Base-by-base conservation (phyloP, 2,797 vertebrate genomes). In the Mionectes olivaceus region DNA sequence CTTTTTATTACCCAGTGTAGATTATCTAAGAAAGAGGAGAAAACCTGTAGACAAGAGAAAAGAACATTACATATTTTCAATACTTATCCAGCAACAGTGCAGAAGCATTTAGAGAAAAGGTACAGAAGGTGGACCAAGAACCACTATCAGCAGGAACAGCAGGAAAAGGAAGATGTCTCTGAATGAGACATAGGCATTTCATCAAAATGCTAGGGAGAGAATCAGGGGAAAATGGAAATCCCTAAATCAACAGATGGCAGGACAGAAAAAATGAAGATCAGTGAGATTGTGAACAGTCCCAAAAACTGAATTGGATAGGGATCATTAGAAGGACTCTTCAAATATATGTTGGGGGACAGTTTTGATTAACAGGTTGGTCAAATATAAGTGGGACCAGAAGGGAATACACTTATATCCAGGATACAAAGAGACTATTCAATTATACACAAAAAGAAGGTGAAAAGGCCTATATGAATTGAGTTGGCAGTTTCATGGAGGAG, bases 1-100 rank as follows among this genome's bases (percentile, higher is more conserved):
- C 11, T 90, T 95, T 64, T 92, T 57, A 55, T 96, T 95, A 87
- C 13, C 19, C 63, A 73, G 22, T 6, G 25, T 76, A 90, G 11
- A 83, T 88, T 71, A 76, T 56, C 59, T 78, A 69, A 43, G 19
- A 14, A 82, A 61, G 14, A 70, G 28, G 41, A 75, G n/a, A 28
- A 92, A 92, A 64, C 10, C 2, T 71, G 22, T 67, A 78, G 43
- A 12, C 22, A 83, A 77, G 56, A 67, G 7, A 9, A 87, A 93
- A 79, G 7, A 7, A 37, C 4, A 15, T 24, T 50, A 13, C 22
- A 19, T 63, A 53, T 43, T 70, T 52, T 74, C 41, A 46, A 9
- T 37, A 77, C 74, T 89, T 74, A 57, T 77, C 10, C 49, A 83
- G 18, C 1, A 4, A 47, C 11, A 43, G 16, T 10, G 6, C 10